A percentile compares a stretch with the other conserved stretches of the same genome.
Conservation (phyloP, 2,888 invertebrate genomes). For the Hypolimnas misippus region DNA sequence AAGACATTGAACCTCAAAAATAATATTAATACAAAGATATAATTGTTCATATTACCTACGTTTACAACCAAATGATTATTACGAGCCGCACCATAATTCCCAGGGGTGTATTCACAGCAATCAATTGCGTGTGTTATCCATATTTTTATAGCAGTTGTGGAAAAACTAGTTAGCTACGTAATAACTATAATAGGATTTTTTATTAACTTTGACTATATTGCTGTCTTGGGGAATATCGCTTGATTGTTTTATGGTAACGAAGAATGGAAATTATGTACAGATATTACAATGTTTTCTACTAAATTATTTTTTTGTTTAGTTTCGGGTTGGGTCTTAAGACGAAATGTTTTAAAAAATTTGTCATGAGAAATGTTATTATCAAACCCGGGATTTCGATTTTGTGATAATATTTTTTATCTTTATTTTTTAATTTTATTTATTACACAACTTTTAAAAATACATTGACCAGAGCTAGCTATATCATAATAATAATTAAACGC, state of each 20-base stretch:
- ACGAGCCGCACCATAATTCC: conserved; percentile 14
- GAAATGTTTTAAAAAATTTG: not conserved
- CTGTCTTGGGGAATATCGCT: conserved; percentile 34
- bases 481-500: too few relatives aligned
- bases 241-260: conserved; percentile 35
- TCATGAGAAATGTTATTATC: too few relatives aligned
- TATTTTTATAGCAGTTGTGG: conserved; percentile 34
- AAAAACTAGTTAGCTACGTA: conserved; percentile 35
- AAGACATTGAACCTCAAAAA: too few relatives aligned
- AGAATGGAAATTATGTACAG: conserved; percentile 6
- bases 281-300: not conserved
- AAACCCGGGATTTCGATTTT: too few relatives aligned
- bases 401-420: too few relatives aligned
- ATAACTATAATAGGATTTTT: conserved; percentile 37
- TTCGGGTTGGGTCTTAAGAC: not conserved
- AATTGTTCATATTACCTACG: not conserved
- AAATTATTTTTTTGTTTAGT: not conserved
- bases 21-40: not conserved
- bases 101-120: conserved; percentile 31
- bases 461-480: too few relatives aligned
- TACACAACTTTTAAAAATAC: too few relatives aligned
- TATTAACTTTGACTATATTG: conserved; percentile 32
- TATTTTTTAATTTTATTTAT: too few relatives aligned
- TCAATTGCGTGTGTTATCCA: conserved; percentile 39
- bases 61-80: conserved; percentile 21